Percentiles rank a stretch among this genome's conserved stretches.
Conservation (phyloP, 2,113 vertebrate genomes). For the Ptyas mucosa region DNA sequence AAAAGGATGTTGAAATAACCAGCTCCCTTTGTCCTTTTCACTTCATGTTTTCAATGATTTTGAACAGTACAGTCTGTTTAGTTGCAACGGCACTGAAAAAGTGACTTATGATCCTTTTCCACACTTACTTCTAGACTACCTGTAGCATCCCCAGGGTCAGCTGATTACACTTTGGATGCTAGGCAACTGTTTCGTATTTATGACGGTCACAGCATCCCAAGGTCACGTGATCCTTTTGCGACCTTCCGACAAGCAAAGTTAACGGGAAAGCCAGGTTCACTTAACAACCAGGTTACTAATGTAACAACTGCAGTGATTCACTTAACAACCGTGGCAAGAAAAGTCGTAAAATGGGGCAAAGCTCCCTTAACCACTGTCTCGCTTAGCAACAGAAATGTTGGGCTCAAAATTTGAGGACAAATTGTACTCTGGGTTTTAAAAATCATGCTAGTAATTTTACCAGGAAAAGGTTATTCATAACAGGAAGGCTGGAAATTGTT, state of each 20-base stretch:
- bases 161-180: too few relatives aligned
- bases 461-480: background rate
- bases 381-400: background rate
- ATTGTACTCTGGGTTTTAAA: background rate
- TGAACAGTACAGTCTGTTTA: background rate
- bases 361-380: background rate
- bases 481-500: background rate
- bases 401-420: background rate
- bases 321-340: background rate
- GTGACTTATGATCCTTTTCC: too few relatives aligned
- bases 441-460: background rate
- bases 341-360: background rate
- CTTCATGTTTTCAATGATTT: background rate
- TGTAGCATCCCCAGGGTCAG: too few relatives aligned
- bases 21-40: background rate
- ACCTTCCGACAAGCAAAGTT: background rate
- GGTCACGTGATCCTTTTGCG: background rate
- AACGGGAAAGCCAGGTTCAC: background rate
- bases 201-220: too few relatives aligned
- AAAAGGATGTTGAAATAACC: background rate
- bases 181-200: too few relatives aligned
- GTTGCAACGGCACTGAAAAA: too few relatives aligned
- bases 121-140: too few relatives aligned
- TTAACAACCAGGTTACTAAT: background rate
- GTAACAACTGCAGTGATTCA: background rate